Evolutionary conservation across 2,797 vertebrate genomes (phyloP).

Genomic region (Nothura maculosa): DNA sequence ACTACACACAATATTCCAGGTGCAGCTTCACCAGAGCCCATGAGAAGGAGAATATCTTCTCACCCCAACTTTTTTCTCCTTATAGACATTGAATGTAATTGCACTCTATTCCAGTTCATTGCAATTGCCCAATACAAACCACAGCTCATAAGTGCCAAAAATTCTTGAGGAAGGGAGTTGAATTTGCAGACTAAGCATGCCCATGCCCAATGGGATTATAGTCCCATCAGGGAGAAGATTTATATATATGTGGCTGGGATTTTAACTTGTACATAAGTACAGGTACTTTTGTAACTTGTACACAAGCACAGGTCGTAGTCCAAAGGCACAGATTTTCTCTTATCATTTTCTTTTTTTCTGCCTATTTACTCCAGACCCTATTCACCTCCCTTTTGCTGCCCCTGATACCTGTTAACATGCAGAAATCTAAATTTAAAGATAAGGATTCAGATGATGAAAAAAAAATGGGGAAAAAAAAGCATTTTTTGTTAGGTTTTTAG

Average conservation of each 20-base stretch:
- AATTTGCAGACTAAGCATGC: conserved; percentile 45
- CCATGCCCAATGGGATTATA: neutral
- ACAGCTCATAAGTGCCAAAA: conserved; percentile 43
- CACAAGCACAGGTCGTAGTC: neutral
- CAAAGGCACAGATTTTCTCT: neutral
- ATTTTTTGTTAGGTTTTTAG: neutral
- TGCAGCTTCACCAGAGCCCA: neutral
- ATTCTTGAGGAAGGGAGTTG: conserved; percentile 28
- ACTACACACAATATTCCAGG: too few species aligned
- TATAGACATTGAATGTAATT: conserved; percentile 44
- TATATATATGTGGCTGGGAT: neutral
- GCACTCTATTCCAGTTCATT: neutral
- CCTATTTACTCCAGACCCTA: neutral
- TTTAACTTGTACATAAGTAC: neutral
- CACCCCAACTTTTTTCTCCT: conserved; percentile 42
- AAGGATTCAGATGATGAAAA: neutral
- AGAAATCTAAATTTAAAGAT: neutral
- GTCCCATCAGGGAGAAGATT: neutral
- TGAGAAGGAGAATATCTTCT: conserved; percentile 13
- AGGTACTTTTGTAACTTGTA: neutral
- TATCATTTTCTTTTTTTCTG: neutral
- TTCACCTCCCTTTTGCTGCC: neutral
- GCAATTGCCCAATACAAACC: conserved; percentile 33
- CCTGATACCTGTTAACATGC: neutral
- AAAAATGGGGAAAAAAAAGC: neutral